Evolutionary conservation across 35 echinoderm and acorn worm genomes (phyloP).

Genomic region (Ophioderma brevispina): DNA sequence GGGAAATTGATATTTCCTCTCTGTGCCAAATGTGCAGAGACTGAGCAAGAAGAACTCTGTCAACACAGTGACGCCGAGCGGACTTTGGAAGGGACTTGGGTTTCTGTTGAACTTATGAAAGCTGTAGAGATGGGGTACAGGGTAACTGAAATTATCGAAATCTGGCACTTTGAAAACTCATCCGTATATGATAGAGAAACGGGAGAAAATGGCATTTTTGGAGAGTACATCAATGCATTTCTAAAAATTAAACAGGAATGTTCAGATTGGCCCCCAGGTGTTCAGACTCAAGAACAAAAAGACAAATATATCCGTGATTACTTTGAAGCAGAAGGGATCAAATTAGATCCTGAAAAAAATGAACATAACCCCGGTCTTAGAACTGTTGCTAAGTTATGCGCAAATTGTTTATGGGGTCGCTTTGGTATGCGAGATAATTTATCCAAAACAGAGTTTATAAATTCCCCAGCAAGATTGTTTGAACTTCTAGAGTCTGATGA

Average conservation of each 20-base stretch:
- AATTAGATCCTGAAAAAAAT: slow-evolving; percentile 44
- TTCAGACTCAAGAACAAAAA: neutral
- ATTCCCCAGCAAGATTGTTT: slow-evolving; percentile 34
- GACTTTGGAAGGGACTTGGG: slow-evolving; percentile 60
- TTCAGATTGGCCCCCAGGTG: neutral
- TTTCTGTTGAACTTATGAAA: slow-evolving; percentile 41
- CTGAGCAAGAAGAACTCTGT: neutral
- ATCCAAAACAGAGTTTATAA: slow-evolving; percentile 34
- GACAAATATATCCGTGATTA: slow-evolving; percentile 49
- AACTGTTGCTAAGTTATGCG: slow-evolving; percentile 44
- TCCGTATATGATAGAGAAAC: neutral
- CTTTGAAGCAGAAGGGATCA: slow-evolving; percentile 55
- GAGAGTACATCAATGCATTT: neutral
- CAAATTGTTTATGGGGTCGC: slow-evolving; percentile 75
- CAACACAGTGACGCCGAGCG: slow-evolving; percentile 43
- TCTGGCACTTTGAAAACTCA: slow-evolving; percentile 65
- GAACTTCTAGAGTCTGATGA: slow-evolving; percentile 23
- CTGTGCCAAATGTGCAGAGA: slow-evolving; percentile 61
- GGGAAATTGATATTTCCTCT: slow-evolving; percentile 72
- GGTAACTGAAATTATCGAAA: slow-evolving; percentile 37
- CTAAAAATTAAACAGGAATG: slow-evolving; percentile 24
- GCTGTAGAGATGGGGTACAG: slow-evolving; percentile 65
- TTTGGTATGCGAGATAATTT: slow-evolving; percentile 71
- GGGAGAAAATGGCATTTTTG: neutral
- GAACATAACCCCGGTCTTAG: slow-evolving; percentile 64